These are phyloP conservation scores for Antennarius striatus DNA, from an alignment of 2,113 vertebrate species.

Conservation along the genomic window DNA sequence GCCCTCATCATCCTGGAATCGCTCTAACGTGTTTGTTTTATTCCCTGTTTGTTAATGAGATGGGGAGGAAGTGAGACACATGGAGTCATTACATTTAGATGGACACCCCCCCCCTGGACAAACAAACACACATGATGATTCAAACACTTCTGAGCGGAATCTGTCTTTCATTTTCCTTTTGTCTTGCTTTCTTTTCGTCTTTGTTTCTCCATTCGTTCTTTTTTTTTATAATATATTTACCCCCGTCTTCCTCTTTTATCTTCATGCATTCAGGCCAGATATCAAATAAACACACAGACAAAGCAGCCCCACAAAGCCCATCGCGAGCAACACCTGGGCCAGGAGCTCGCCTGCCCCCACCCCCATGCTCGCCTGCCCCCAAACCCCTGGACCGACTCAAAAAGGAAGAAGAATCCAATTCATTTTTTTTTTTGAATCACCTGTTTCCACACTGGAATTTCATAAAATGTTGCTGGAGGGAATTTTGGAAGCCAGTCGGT, in stretches of 20 bases:
- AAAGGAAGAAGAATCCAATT: not conserved
- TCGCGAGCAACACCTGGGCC: slow-evolving; percentile 16
- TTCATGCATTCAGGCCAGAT: slow-evolving; percentile 35
- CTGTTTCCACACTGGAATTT: slow-evolving; percentile 16
- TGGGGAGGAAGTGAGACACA: slow-evolving; percentile 28
- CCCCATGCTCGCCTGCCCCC: not conserved
- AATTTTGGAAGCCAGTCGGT: slow-evolving; percentile 4
- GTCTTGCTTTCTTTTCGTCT: not conserved
- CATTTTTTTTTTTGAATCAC: not conserved
- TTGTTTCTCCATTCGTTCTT: slow-evolving; percentile 5
- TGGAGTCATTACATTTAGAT: slow-evolving; percentile 48
- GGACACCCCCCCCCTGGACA: not conserved
- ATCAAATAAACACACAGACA: slow-evolving; percentile 61
- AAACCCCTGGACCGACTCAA: not conserved
- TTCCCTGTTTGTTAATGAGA: slow-evolving; percentile 42
- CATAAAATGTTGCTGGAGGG: slow-evolving; percentile 7
- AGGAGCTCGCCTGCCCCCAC: slow-evolving; percentile 12
- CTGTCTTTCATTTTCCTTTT: slow-evolving; percentile 50
- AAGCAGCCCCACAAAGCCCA: slow-evolving; percentile 34
- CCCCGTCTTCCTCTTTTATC: slow-evolving; percentile 40
- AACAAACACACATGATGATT: slow-evolving; percentile 27
- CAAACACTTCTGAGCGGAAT: slow-evolving; percentile 22
- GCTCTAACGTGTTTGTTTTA: slow-evolving; percentile 50
- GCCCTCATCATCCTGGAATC: slow-evolving; percentile 41
- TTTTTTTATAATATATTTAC: no score